Evolutionary conservation across 1,140 invertebrate species (phyloP).

Genomic region (Euwallacea similis): DNA sequence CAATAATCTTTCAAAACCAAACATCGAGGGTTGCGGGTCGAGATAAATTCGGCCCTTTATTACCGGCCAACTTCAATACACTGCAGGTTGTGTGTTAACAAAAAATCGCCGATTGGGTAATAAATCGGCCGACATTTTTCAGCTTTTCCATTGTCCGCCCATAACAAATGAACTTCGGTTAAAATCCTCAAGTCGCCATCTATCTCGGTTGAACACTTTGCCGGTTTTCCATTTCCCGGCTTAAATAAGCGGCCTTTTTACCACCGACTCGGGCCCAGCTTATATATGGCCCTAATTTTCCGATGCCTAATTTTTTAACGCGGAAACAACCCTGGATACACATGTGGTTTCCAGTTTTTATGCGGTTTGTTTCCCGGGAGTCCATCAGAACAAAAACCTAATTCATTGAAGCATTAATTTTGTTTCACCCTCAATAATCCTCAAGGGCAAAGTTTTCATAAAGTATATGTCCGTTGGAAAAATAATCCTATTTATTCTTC

Average conservation of each 20-base stretch:
- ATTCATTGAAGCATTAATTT: neutral
- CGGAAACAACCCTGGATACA: slow-evolving; percentile 12
- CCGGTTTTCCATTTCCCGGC: slow-evolving; percentile 34
- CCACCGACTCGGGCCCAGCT: slow-evolving; percentile 6
- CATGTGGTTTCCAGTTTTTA: neutral
- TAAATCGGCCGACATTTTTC: slow-evolving; percentile 32
- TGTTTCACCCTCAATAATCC: neutral
- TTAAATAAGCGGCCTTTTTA: slow-evolving; percentile 34
- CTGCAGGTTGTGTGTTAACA: slow-evolving; percentile 18
- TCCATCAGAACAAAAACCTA: too few relatives aligned
- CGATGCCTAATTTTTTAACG: slow-evolving; percentile 31
- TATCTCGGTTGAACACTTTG: slow-evolving; percentile 37
- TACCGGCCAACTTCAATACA: slow-evolving; percentile 10
- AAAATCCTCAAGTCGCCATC: slow-evolving; percentile 39
- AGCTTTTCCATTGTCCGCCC: slow-evolving; percentile 32
- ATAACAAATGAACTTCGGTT: slow-evolving; percentile 36
- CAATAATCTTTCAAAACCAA: slow-evolving; percentile 21
- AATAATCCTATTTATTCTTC: neutral
- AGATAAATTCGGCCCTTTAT: slow-evolving; percentile 20
- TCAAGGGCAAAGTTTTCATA: neutral
- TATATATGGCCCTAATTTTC: slow-evolving; percentile 36
- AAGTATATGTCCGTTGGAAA: neutral
- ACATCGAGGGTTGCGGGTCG: slow-evolving; percentile 7
- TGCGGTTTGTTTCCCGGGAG: too few relatives aligned
- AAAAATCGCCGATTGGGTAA: slow-evolving; percentile 28